A percentile compares a stretch with the other conserved stretches of the same genome.
Evolutionary conservation across 2,888 invertebrate genomes (phyloP).

Genomic region (Chelonus formosanus): DNA sequence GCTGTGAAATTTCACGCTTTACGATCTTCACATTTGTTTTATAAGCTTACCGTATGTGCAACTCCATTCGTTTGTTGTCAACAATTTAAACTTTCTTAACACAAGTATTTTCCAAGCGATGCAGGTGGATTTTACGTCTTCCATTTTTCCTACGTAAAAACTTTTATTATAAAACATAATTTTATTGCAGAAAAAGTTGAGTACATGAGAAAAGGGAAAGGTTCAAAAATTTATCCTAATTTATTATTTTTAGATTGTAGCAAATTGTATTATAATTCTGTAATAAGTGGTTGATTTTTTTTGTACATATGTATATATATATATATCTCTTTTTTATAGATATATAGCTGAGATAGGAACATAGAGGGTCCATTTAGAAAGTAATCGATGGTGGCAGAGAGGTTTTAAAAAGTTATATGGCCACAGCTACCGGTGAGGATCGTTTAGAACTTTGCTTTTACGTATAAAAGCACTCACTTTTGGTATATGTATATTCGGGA

Average conservation of each 20-base stretch:
- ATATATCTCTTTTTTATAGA: conserved; percentile 1
- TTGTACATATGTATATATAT: too few relatives aligned
- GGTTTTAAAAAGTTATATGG: conserved; percentile 44
- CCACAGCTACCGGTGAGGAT: conserved; percentile 32
- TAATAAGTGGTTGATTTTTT: too few relatives aligned
- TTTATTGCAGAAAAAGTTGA: too few relatives aligned
- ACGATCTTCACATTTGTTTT: conserved; percentile 39
- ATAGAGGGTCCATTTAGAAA: conserved; percentile 25
- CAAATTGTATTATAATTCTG: too few relatives aligned
- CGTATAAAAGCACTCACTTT: conserved; percentile 23
- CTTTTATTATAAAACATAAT: too few relatives aligned
- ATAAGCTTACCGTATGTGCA: conserved; percentile 23
- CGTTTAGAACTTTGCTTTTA: conserved; percentile 40
- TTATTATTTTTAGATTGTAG: too few relatives aligned
- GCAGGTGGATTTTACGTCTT: not conserved
- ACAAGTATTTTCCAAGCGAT: not conserved
- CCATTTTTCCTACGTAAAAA: not conserved
- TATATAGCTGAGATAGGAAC: conserved; percentile 19
- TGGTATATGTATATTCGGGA: conserved; percentile 33
- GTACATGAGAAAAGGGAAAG: too few relatives aligned
- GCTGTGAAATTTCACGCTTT: conserved; percentile 38
- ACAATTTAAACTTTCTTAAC: not conserved
- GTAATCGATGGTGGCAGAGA: conserved; percentile 25
- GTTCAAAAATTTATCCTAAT: too few relatives aligned
- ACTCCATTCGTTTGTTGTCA: conserved; percentile 9